Conservation (phyloP, 2,888 invertebrate genomes). For the Diloba caeruleocephala region DNA sequence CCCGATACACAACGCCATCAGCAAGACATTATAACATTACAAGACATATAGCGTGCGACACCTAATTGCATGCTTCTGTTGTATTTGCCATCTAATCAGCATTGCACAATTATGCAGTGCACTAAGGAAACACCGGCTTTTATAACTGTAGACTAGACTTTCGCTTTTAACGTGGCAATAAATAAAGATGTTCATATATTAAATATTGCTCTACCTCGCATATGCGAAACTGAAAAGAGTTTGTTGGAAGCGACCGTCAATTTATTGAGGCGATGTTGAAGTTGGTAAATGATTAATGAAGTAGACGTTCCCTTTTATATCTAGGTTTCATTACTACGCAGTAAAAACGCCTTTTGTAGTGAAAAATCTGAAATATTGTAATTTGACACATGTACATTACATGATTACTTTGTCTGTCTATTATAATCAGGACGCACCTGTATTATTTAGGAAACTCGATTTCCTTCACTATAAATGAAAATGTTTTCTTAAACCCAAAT, state of each 20-base stretch:
- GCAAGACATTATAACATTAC: no score
- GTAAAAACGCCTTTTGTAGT: neutral
- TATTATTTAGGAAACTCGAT: no score
- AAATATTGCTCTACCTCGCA: constrained; percentile 36
- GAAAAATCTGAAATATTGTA: neutral
- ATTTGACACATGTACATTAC: no score
- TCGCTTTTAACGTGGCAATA: constrained; percentile 61
- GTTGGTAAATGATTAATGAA: neutral
- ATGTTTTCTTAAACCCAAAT: no score
- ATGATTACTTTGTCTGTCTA: neutral
- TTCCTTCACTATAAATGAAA: no score
- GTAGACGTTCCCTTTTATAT: neutral
- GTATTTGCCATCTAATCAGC: constrained; percentile 26
- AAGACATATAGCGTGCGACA: constrained; percentile 11
- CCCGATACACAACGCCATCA: no score
- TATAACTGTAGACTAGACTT: constrained; percentile 56
- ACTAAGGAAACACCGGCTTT: constrained; percentile 27
- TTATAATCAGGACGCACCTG: neutral
- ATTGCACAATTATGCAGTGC: constrained; percentile 56
- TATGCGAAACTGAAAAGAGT: constrained; percentile 40
- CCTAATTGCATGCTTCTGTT: constrained; percentile 16
- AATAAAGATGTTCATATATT: constrained; percentile 21
- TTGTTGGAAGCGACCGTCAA: neutral
- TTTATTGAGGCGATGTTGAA: neutral
- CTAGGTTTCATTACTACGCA: constrained; percentile 1